Base-by-base conservation (phyloP, 2,888 invertebrate genomes). In the Eumacrocentrus americanus region DNA sequence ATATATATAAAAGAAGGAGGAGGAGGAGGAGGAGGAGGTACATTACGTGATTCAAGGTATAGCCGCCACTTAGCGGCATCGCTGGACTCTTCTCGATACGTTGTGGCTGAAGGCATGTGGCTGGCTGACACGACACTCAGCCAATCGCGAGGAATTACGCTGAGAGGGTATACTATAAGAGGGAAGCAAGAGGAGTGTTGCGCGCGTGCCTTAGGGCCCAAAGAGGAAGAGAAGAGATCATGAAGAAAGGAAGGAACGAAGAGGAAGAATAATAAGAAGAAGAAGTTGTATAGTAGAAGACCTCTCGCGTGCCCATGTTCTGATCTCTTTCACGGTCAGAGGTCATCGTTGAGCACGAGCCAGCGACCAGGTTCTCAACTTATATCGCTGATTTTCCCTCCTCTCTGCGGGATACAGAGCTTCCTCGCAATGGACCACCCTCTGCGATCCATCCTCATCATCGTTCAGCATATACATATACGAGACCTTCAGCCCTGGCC, bases 291-390 rank as follows among this genome's bases (percentile, higher is more conserved):
- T 57, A 25, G 51, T 65, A 44, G 53, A 58, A 38, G 47, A 50
- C 58, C 52, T 71, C 69, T 79, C 78, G 78, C 77, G 79, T 78
- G 78, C 76, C 77, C 73, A 66, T 25, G 22, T 11, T 37, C 22
- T 48, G 9, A 16, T 73, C 72, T 74, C 70, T 73, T 72, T 76
- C 70, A 73, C 72, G 79, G 79, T 80, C 79, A 80, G 73, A 80
- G 80, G 79, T 80, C 80, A 75, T 70, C 70, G 67, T 72, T 72
- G 74, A 78, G 77, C 79, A 79, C 79, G 79, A 79, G 79, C 78
- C 78, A 77, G 72, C 75, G 71, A 71, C 60, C 34, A 71, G 75
- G 76, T 76, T 76, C 77, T 78, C 74, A 77, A 75, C 74, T 60
- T 56, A 46, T 38, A 35, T 40, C 7, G 12, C 18, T 37, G 37